Evolutionary conservation across 2,113 vertebrate genomes (phyloP).

Genomic region (Panthera uncia): DNA sequence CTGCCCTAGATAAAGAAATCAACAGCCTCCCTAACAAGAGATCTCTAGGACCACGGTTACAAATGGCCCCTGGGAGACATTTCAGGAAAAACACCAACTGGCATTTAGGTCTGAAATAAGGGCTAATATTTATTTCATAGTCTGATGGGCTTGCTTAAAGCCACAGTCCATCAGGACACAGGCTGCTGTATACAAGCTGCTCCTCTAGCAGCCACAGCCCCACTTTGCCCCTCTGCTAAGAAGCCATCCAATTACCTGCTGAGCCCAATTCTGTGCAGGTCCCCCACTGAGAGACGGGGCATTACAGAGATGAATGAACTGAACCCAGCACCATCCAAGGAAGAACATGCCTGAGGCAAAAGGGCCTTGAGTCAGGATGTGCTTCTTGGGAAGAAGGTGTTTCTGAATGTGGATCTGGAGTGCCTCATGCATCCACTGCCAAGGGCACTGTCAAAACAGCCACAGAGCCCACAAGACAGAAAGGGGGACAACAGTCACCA

Average conservation of each 20-base stretch:
- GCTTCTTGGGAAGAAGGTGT: not conserved
- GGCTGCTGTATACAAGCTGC: not conserved
- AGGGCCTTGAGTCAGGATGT: not conserved
- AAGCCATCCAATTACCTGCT: not conserved
- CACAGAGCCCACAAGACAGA: not conserved
- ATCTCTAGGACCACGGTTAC: not conserved
- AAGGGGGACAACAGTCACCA: not conserved
- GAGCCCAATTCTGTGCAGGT: not conserved
- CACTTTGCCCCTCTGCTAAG: not conserved
- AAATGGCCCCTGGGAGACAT: conserved; percentile 19
- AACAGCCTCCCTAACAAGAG: conserved; percentile 3
- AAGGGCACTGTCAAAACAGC: not conserved
- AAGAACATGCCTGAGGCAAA: not conserved
- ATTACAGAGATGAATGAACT: not conserved
- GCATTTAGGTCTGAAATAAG: conserved; percentile 46
- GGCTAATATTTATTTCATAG: conserved; percentile 33
- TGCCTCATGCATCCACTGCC: not conserved
- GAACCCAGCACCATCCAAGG: not conserved
- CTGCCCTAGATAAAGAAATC: conserved; percentile 58
- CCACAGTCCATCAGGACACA: not conserved
- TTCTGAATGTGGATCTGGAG: not conserved
- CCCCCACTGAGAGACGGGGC: not conserved
- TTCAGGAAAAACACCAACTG: conserved; percentile 40
- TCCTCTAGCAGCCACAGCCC: not conserved
- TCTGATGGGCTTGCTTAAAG: not conserved